A percentile compares a stretch with the other conserved stretches of the same genome.
These are phyloP conservation scores for Drosophila insularis DNA, from an alignment of 1,140 invertebrate species.

Conservation along the genomic window DNA sequence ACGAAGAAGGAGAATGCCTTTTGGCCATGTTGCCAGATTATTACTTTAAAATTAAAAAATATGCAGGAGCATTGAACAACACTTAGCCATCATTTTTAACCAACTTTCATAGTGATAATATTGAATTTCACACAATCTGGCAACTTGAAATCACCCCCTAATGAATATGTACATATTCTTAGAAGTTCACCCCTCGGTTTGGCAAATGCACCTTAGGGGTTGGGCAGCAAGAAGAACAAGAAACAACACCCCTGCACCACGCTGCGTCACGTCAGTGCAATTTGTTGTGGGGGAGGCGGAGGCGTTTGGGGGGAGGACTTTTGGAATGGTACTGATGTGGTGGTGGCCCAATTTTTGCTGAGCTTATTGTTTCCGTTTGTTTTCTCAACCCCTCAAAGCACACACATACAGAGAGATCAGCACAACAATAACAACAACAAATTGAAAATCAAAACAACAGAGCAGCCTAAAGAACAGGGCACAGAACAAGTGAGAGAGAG, in stretches of 20 bases:
- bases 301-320: too few species aligned
- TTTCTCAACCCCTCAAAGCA: background rate
- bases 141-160: background rate
- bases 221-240: background rate
- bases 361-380: constrained; percentile 2
- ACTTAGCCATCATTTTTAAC: background rate
- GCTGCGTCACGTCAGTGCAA: too few species aligned
- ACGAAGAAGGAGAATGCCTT: background rate
- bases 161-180: background rate
- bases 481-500: background rate
- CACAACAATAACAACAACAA: background rate
- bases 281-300: too few species aligned
- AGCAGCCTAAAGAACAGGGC: background rate
- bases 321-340: background rate
- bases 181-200: background rate
- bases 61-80: too few species aligned
- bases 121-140: background rate
- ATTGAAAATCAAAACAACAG: constrained; percentile 10
- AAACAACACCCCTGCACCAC: background rate
- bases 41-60: too few species aligned
- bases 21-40: background rate
- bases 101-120: background rate
- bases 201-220: constrained; percentile 1
- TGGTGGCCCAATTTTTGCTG: background rate
- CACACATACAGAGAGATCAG: background rate